phyloP scores from a whole-genome alignment of 2,797 vertebrate species.

The Odontamblyopus lacepedii region DNA sequence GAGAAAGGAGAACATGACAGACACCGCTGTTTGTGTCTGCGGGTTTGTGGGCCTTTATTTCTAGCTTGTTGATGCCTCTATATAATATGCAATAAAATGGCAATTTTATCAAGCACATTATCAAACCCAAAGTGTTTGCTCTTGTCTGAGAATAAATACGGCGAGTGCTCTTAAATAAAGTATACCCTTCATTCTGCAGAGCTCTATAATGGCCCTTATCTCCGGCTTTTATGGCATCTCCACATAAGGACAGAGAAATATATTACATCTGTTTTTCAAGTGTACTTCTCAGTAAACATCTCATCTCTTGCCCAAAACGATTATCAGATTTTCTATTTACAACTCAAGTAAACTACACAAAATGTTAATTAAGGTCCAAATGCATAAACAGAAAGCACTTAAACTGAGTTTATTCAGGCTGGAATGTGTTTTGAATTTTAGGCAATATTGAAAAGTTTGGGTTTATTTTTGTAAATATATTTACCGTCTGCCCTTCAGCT shows the following conservation, averaged over 20 bases:
- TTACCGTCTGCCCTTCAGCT: neutral
- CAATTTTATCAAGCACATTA: slow-evolving; percentile 1
- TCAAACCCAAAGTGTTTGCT: slow-evolving; percentile 2
- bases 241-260: slow-evolving; percentile 1
- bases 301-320: neutral
- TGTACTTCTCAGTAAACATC: neutral
- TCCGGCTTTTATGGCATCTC: neutral
- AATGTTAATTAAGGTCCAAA: too few relatives aligned
- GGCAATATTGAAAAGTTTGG: neutral
- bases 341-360: neutral
- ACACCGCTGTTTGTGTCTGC: neutral
- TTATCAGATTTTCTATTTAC: neutral
- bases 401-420: too few relatives aligned
- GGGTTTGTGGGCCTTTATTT: neutral
- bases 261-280: slow-evolving; percentile 1
- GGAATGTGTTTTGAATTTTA: too few relatives aligned
- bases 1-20: neutral
- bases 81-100: neutral
- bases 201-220: slow-evolving; percentile 26
- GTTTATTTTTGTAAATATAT: neutral
- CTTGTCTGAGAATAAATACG: slow-evolving; percentile 15
- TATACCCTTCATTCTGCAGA: slow-evolving; percentile 37
- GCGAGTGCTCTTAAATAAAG: slow-evolving; percentile 37
- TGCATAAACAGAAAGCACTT: too few relatives aligned
- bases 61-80: slow-evolving; percentile 14